Conservation (phyloP, 2,888 invertebrate genomes). For the Petrophora chlorosata region DNA sequence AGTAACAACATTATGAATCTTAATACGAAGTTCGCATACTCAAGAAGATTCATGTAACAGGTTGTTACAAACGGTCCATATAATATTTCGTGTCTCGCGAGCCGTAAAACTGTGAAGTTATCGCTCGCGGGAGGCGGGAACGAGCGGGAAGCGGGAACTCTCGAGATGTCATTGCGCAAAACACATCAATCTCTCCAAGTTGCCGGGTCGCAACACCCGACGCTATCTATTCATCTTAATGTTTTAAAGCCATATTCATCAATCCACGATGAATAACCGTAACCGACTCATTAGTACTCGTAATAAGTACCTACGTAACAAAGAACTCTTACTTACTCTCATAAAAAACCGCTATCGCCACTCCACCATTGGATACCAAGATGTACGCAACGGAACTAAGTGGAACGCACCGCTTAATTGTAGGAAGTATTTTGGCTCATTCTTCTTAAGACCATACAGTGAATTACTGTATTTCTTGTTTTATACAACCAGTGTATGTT, state of each 20-base stretch:
- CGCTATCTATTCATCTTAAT: constrained; percentile 52
- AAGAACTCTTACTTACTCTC: no score
- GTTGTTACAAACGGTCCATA: constrained; percentile 43
- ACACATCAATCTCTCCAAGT: constrained; percentile 66
- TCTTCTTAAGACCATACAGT: no score
- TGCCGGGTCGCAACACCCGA: constrained; percentile 35
- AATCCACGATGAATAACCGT: constrained; percentile 44
- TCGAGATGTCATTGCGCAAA: constrained; percentile 51
- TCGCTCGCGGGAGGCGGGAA: no score
- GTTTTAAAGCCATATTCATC: constrained; percentile 53
- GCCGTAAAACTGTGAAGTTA: constrained; percentile 57
- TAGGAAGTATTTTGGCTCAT: no score
- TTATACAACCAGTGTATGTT: no score
- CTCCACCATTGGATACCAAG: no score
- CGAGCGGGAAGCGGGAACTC: constrained; percentile 38
- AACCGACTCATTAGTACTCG: constrained; percentile 45
- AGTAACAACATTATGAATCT: constrained; percentile 31
- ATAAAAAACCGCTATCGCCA: no score
- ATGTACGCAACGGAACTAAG: no score
- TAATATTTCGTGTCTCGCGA: constrained; percentile 42
- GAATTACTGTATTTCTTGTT: no score
- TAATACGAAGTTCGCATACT: constrained; percentile 32
- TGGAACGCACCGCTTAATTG: no score
- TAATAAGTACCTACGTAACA: no score
- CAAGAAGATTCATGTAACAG: constrained; percentile 43